A percentile compares a stretch with the other conserved stretches of the same genome.
phyloP scores from a whole-genome alignment of 2,113 vertebrate genomes.

The Micromys minutus region DNA sequence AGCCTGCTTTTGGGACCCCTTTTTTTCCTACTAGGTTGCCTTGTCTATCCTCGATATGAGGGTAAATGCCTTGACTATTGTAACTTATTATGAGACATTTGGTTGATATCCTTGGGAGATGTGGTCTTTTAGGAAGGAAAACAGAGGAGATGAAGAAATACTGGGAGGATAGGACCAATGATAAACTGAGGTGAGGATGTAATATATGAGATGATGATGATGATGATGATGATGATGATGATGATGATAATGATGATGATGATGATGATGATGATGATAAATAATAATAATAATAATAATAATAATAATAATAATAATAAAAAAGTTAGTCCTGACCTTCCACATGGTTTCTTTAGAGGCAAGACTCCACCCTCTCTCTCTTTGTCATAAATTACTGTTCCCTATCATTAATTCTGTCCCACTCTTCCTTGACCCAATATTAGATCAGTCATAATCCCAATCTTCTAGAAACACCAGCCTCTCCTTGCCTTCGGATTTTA shows the following conservation, averaged over 20 bases:
- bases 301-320: too few relatives aligned
- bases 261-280: too few relatives aligned
- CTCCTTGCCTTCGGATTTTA: not conserved
- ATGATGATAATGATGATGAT: too few relatives aligned
- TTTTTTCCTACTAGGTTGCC: not conserved
- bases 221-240: too few relatives aligned
- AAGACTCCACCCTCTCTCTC: not conserved
- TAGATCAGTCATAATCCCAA: not conserved
- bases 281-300: too few relatives aligned
- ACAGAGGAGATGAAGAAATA: not conserved
- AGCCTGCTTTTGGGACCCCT: not conserved
- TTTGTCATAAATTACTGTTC: fast-evolving
- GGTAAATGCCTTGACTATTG: not conserved
- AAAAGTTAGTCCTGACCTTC: not conserved
- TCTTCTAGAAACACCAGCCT: not conserved
- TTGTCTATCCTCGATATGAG: not conserved
- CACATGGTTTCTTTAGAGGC: not conserved
- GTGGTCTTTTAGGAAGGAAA: not conserved
- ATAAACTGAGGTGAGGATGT: too few relatives aligned
- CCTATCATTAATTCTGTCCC: fast-evolving
- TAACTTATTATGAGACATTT: not conserved
- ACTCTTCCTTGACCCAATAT: fast-evolving
- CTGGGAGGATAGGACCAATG: too few relatives aligned
- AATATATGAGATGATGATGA: too few relatives aligned
- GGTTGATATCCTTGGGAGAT: not conserved